phyloP scores from a whole-genome alignment of 2,888 invertebrate genomes.

The Lumbricus terrestris region DNA sequence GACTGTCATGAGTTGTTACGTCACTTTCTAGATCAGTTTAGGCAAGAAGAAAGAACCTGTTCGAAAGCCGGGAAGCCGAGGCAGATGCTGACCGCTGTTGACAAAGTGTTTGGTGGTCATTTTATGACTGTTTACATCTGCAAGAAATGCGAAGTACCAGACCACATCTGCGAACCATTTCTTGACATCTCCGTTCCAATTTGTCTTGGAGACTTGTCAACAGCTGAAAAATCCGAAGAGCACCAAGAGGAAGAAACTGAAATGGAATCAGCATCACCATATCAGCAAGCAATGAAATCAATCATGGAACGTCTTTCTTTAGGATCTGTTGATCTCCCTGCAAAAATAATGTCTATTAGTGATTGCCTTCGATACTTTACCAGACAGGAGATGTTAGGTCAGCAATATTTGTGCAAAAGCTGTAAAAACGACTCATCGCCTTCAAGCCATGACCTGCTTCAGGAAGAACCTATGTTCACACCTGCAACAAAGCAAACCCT shows the following conservation, averaged over 20 bases:
- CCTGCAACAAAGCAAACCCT: constrained; percentile 64
- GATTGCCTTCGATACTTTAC: not conserved
- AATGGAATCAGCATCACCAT: not conserved
- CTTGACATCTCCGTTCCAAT: not conserved
- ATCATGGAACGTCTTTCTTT: no score
- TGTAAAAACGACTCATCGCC: not conserved
- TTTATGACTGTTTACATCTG: not conserved
- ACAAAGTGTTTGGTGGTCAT: constrained; percentile 8
- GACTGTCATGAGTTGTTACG: not conserved
- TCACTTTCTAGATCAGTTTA: not conserved
- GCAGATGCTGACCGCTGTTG: not conserved
- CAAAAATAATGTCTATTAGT: not conserved
- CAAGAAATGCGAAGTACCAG: not conserved
- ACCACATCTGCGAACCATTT: not conserved
- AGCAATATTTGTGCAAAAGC: not conserved
- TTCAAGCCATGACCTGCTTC: not conserved
- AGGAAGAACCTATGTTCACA: constrained; percentile 39
- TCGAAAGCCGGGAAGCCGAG: no score
- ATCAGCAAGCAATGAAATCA: no score
- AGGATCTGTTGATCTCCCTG: not conserved
- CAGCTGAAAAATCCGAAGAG: not conserved
- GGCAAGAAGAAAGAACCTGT: not conserved
- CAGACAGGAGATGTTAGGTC: not conserved
- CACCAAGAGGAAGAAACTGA: not conserved
- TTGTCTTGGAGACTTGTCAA: not conserved